phyloP scores from a whole-genome alignment of 2,797 vertebrate genomes.

The Coracias cyanogaster region DNA sequence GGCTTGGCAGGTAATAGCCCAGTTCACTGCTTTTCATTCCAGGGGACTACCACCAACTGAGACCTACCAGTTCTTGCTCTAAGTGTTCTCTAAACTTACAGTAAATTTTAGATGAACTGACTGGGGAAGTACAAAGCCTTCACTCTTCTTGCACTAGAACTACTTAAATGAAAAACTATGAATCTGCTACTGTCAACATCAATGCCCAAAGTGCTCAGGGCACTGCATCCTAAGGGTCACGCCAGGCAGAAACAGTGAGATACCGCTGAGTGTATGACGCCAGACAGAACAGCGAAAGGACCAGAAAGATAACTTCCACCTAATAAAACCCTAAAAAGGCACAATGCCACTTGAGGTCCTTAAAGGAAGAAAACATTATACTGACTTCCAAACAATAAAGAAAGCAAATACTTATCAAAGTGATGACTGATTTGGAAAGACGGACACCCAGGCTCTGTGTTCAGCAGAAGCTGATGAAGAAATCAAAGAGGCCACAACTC shows the following conservation, averaged over 20 bases:
- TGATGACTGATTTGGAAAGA: neutral
- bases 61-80: too few species aligned
- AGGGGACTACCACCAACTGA: too few species aligned
- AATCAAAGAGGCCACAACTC: neutral
- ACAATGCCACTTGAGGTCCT: neutral
- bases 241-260: neutral
- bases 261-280: neutral
- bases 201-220: neutral
- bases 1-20: too few species aligned
- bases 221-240: neutral
- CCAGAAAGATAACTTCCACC: neutral
- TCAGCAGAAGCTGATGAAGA: neutral
- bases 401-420: neutral
- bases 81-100: too few species aligned
- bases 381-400: neutral
- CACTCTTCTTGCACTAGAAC: too few species aligned
- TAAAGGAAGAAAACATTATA: neutral
- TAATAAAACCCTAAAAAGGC: neutral
- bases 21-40: too few species aligned
- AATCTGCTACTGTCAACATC: too few species aligned
- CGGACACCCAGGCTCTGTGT: neutral
- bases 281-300: neutral
- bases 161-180: too few species aligned
- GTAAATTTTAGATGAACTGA: too few species aligned
- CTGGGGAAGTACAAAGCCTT: too few species aligned